These are phyloP conservation scores for Caenorhabditis briggsae DNA, from an alignment of 1,140 invertebrate species.

Conservation along the genomic window DNA sequence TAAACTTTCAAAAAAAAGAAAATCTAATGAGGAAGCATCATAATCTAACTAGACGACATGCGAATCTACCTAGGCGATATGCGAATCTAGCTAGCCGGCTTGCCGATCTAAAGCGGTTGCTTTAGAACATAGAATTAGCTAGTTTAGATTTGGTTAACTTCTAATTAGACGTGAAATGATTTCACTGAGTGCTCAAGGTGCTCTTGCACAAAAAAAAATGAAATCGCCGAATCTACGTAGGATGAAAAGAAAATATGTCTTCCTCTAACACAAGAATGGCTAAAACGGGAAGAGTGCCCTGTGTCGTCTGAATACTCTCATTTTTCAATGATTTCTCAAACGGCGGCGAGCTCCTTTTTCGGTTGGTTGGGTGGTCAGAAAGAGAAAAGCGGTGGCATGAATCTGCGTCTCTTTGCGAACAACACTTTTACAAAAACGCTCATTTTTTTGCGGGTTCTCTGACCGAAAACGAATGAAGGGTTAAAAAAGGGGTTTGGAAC, in stretches of 20 bases:
- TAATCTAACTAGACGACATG: no score
- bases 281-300: constrained; percentile 38
- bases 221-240: background rate
- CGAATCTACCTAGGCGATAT: no score
- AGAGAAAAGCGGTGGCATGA: constrained; percentile 8
- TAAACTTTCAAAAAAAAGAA: no score
- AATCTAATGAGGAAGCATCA: no score
- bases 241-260: background rate
- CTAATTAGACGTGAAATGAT: no score
- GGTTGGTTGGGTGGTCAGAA: constrained; percentile 45
- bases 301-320: constrained; percentile 9
- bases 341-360: constrained; percentile 23
- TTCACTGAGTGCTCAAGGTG: no score
- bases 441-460: constrained; percentile 3
- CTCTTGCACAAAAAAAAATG: background rate
- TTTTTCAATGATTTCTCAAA: background rate
- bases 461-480: background rate
- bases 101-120: no score
- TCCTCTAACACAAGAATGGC: constrained; percentile 37
- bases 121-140: no score
- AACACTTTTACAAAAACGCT: background rate
- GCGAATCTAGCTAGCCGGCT: no score
- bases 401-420: constrained; percentile 2
- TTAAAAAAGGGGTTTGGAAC: no score
- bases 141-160: no score